Conservation (phyloP, 2,888 invertebrate genomes). For the Spisula subtruncata region DNA sequence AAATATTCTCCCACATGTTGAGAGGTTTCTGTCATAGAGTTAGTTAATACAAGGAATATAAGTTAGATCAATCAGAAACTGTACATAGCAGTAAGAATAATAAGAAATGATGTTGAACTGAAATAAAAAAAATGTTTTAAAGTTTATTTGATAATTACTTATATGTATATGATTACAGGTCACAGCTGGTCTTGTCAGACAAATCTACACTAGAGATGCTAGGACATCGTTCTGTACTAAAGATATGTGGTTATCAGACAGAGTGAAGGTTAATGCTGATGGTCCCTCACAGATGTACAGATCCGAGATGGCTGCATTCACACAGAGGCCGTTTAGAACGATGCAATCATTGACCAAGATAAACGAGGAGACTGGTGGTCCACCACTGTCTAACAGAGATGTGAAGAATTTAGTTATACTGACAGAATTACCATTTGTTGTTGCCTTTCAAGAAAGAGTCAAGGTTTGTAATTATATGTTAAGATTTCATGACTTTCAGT, state of each 20-base stretch:
- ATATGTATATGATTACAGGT: constrained; percentile 88
- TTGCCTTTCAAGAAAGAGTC: constrained; percentile 92
- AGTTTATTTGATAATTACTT: no score
- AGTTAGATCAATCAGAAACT: no score
- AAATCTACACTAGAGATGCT: constrained; percentile 95
- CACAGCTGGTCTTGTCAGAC: constrained; percentile 92
- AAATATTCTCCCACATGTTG: no score
- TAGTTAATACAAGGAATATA: no score
- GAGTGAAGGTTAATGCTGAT: constrained; percentile 87
- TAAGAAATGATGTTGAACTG: no score
- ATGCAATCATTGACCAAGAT: constrained; percentile 82
- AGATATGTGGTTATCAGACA: constrained; percentile 91
- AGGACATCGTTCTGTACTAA: constrained; percentile 93
- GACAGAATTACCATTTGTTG: constrained; percentile 97
- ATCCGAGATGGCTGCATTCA: constrained; percentile 81
- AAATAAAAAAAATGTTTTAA: no score
- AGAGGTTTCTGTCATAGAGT: no score
- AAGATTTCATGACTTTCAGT: neutral
- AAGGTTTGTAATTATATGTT: constrained; percentile 26
- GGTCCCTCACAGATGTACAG: constrained; percentile 85
- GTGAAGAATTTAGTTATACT: constrained; percentile 95
- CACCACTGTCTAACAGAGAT: constrained; percentile 95
- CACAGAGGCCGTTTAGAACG: constrained; percentile 82
- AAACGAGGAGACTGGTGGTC: constrained; percentile 91
- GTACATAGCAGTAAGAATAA: no score